A percentile compares a stretch with the other conserved stretches of the same genome.
Evolutionary conservation across 2,113 vertebrate genomes (phyloP).

Genomic region (Cyanocitta stelleri): DNA sequence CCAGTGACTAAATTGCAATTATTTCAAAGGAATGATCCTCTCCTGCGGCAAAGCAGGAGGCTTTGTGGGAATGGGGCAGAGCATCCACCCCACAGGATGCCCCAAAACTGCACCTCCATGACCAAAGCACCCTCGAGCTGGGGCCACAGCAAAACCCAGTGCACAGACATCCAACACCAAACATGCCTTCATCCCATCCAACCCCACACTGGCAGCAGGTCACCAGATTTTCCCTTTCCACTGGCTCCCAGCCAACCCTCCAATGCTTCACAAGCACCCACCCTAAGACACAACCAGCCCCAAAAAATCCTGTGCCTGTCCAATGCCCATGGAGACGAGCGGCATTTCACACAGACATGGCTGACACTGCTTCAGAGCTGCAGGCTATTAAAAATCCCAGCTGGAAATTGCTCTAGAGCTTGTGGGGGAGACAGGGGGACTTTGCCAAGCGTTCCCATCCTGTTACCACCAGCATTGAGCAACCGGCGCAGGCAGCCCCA

Average conservation of each 20-base stretch:
- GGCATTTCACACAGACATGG: neutral
- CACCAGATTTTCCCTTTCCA: neutral
- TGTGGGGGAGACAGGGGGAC: neutral
- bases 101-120: neutral
- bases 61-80: neutral
- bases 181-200: neutral
- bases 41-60: neutral
- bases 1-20: neutral
- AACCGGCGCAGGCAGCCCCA: fast-evolving
- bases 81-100: neutral
- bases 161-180: fast-evolving
- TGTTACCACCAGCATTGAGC: neutral
- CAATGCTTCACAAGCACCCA: fast-evolving
- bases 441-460: neutral
- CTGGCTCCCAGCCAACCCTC: neutral
- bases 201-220: neutral
- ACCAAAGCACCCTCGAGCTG: fast-evolving
- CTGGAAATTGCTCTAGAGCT: constrained; percentile 3
- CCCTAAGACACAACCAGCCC: neutral
- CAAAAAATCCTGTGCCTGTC: fast-evolving
- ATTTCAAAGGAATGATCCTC: neutral
- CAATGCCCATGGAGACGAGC: fast-evolving
- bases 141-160: neutral
- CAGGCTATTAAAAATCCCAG: neutral
- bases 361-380: neutral